phyloP scores from a whole-genome alignment of 1,140 invertebrate species.

The Geopemphigus sp. region DNA sequence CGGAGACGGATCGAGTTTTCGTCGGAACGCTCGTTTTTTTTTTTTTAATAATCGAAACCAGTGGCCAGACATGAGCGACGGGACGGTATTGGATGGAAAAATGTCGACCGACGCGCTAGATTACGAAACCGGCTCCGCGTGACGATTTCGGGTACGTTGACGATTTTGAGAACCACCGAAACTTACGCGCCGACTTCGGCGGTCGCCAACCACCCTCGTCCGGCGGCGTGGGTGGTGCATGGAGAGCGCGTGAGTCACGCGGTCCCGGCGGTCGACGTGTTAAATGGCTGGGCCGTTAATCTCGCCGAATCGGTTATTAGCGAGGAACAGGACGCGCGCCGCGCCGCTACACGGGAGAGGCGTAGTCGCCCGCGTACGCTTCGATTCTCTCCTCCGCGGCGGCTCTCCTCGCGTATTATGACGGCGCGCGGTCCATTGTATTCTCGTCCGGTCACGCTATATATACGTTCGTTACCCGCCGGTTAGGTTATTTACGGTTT shows the following conservation, averaged over 20 bases:
- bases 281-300: slow-evolving; percentile 3
- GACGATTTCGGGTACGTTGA: no score
- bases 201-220: background rate
- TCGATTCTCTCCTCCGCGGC: no score
- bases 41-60: no score
- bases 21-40: no score
- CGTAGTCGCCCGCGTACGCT: background rate
- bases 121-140: no score
- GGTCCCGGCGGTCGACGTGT: background rate
- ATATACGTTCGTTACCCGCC: background rate
- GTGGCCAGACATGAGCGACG: no score
- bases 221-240: background rate
- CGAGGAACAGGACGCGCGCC: background rate
- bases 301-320: slow-evolving; percentile 2
- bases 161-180: no score
- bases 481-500: no score
- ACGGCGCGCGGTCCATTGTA: background rate
- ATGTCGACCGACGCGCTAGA: no score
- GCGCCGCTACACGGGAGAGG: no score
- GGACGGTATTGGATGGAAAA: no score
- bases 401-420: background rate
- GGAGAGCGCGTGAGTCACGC: background rate
- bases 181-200: background rate
- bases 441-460: background rate
- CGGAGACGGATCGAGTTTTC: no score